Conservation (phyloP, 2,888 invertebrate genomes). For the Phaonia tiefii region DNA sequence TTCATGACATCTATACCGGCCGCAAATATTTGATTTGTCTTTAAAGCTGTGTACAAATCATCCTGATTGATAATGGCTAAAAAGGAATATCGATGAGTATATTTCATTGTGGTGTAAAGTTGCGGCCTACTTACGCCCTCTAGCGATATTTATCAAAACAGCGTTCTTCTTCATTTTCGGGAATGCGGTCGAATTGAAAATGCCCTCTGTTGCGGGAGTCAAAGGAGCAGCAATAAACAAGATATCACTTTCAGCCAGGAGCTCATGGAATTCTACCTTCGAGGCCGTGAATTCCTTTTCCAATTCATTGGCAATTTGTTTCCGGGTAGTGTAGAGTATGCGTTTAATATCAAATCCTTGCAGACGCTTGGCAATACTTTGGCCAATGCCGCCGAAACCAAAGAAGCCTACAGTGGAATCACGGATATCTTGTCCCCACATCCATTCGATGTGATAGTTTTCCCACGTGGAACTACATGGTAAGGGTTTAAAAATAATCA, state of each 20-base stretch:
- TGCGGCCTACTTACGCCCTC: slow-evolving; percentile 84
- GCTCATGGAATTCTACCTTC: slow-evolving; percentile 84
- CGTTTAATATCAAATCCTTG: slow-evolving; percentile 86
- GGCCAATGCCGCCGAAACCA: slow-evolving; percentile 91
- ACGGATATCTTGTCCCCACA: slow-evolving; percentile 89
- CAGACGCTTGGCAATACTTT: slow-evolving; percentile 87
- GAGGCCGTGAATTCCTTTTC: slow-evolving; percentile 82
- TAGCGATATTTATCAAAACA: slow-evolving; percentile 87
- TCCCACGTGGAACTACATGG: slow-evolving; percentile 84
- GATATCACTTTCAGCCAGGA: slow-evolving; percentile 87
- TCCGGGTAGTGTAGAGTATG: slow-evolving; percentile 88
- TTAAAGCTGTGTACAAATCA: slow-evolving; percentile 89
- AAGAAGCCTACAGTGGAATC: slow-evolving; percentile 91
- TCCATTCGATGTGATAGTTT: slow-evolving; percentile 86
- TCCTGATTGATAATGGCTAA: slow-evolving; percentile 89
- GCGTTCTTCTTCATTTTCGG: slow-evolving; percentile 87
- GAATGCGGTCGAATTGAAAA: slow-evolving; percentile 86
- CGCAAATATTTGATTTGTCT: slow-evolving; percentile 87
- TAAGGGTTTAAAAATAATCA: neutral
- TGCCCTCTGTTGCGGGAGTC: slow-evolving; percentile 84
- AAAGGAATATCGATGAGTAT: no score
- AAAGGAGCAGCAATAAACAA: slow-evolving; percentile 85
- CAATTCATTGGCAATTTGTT: slow-evolving; percentile 82
- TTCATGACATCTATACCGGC: slow-evolving; percentile 96
- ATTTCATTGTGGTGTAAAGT: no score